These are phyloP conservation scores for Paramisgurnus dabryanus DNA, from an alignment of 2,113 vertebrate species.

Conservation along the genomic window DNA sequence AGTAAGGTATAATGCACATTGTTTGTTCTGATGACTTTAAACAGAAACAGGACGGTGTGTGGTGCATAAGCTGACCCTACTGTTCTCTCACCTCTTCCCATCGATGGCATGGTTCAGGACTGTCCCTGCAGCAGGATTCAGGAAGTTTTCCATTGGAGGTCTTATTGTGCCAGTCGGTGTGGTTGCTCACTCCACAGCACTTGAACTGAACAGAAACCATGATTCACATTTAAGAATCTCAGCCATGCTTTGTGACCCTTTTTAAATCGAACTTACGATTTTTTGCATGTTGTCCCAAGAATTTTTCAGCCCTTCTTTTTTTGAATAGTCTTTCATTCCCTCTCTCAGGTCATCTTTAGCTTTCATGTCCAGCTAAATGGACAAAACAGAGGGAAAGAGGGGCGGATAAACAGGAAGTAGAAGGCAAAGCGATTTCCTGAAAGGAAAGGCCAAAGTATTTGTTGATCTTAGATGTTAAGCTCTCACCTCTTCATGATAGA, in stretches of 20 bases:
- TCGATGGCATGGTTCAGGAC: constrained; percentile 42
- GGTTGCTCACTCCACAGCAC: constrained; percentile 81
- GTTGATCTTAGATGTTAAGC: not conserved
- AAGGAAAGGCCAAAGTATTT: constrained; percentile 19
- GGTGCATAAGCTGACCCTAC: constrained; percentile 1
- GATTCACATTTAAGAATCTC: not conserved
- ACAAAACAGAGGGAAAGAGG: not conserved
- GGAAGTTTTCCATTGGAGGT: constrained; percentile 59
- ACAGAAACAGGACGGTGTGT: too few species aligned
- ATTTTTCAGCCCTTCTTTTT: constrained; percentile 65
- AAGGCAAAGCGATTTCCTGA: constrained; percentile 3
- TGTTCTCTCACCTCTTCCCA: constrained; percentile 73
- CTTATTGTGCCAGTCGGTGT: constrained; percentile 77
- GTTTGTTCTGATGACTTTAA: not conserved
- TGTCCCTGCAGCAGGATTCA: constrained; percentile 73
- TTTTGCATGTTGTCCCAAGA: constrained; percentile 85
- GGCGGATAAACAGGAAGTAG: not conserved
- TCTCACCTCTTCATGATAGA: constrained; percentile 78
- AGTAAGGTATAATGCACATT: too few species aligned
- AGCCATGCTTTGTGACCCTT: not conserved
- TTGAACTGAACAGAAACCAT: constrained; percentile 72
- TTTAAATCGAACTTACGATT: constrained; percentile 67
- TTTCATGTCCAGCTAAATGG: constrained; percentile 72
- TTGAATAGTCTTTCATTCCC: constrained; percentile 74
- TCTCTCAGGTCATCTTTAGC: constrained; percentile 77